Percentiles rank a stretch among this genome's conserved stretches.
Conservation (phyloP, 2,888 invertebrate species). For the Dioctria linearis region DNA sequence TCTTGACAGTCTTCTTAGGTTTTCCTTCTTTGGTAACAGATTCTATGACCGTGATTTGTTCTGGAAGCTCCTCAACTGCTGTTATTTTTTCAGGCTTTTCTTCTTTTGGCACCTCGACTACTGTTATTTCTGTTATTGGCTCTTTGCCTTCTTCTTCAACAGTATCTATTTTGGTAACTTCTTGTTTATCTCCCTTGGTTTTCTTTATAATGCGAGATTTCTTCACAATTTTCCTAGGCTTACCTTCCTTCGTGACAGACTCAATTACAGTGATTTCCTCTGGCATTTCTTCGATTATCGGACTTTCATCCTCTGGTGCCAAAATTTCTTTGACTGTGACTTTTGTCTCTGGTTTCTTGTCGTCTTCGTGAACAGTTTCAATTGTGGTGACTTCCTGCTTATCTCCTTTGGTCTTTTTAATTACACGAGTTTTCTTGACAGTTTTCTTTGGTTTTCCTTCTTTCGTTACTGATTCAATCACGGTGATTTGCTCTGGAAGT, state of each 20-base stretch:
- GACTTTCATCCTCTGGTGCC: too few relatives aligned
- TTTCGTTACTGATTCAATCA: conserved; percentile 62
- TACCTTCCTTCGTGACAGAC: conserved; percentile 62
- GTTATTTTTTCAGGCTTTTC: too few relatives aligned
- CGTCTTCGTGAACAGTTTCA: conserved; percentile 64
- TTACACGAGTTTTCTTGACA: conserved; percentile 60
- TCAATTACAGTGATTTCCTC: conserved; percentile 56
- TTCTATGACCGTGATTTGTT: conserved; percentile 64
- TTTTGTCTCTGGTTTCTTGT: conserved; percentile 64
- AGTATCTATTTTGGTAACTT: conserved; percentile 67
- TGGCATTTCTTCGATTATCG: conserved; percentile 38
- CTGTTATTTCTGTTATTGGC: conserved; percentile 63
- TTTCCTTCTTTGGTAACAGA: conserved; percentile 60
- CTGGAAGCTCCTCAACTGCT: conserved; percentile 57
- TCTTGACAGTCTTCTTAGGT: conserved; percentile 61
- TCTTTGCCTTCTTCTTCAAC: conserved; percentile 64
- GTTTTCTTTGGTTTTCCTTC: conserved; percentile 63
- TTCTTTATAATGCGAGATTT: conserved; percentile 65
- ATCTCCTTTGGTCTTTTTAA: conserved; percentile 61
- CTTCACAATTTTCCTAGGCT: conserved; percentile 61
- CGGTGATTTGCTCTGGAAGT: conserved; percentile 61
- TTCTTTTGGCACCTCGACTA: too few relatives aligned
- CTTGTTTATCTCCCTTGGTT: conserved; percentile 65
- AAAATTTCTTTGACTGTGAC: conserved; percentile 60
- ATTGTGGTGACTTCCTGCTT: conserved; percentile 66